Base-by-base conservation (phyloP, 2,797 vertebrate genomes). In the Arrhamphus sclerolepis region DNA sequence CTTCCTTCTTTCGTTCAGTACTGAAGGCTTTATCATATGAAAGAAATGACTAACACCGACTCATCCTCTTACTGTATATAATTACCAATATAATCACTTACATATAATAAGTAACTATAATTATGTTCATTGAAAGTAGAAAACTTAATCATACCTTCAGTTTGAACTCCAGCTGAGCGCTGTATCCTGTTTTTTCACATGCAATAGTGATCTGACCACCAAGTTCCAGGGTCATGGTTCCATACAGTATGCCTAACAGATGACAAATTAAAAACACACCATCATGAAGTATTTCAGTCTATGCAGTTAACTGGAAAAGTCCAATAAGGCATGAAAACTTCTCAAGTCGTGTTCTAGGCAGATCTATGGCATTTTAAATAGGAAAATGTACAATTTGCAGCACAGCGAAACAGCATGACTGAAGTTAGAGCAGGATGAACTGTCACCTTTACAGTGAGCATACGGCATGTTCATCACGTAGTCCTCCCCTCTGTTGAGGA, bases 401-500 rank as follows among this genome's bases (percentile, higher is more conserved):
- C 8, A n/a, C n/a, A 14, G 11, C 38, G 42, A 9, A 17, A 19
- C 48, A 46, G 13, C 21, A 22, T 0, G 31, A 11, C 17, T n/a
- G 54, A 50, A 29, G 14, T 22, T 20, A 34, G 2, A 9, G 6
- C 7, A 26, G n/a, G 19, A 14, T 6, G 29, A 31, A 6, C 8
- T 52, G 82, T 47, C 86, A 99, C 97, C 97, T 98, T 99, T 99
- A 86, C 97, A 99, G 83, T 99, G 97, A 79, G 97, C 97, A 43
- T 98, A 99, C 50, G 97, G 97, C 96, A 99, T 99, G 72, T 96
- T 97, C 96, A 99, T 98, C 46, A 96, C 89, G 16, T 98, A 98
- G 84, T 98, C 97, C 87, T 99, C 97, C 49, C 97, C 97, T 71
- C 97, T 90, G 53, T 98, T 99, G 11, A 99, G 92, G 68, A 98